A percentile compares a stretch with the other conserved stretches of the same genome.
phyloP scores from a whole-genome alignment of 1,140 invertebrate genomes.

The Coelopa frigida region DNA sequence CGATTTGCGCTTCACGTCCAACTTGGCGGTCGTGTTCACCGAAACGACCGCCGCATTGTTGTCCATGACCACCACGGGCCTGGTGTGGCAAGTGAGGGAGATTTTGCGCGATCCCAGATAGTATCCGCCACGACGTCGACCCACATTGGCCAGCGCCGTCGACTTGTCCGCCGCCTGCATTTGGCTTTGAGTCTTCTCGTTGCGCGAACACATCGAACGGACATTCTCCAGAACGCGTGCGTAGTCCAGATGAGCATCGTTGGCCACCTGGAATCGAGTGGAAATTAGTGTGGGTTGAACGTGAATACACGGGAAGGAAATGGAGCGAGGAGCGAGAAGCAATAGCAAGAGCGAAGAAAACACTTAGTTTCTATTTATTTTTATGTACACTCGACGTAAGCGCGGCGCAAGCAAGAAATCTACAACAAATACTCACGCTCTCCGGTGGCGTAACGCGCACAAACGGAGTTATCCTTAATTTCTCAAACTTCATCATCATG shows the following conservation, averaged over 20 bases:
- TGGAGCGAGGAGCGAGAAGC: background rate
- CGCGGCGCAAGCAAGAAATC: background rate
- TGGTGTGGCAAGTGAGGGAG: constrained; percentile 49
- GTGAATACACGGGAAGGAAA: background rate
- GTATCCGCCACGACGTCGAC: constrained; percentile 39
- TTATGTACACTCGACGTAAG: background rate
- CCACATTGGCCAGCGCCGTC: constrained; percentile 7
- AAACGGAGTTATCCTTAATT: constrained; percentile 8
- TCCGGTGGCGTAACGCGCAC: constrained; percentile 3
- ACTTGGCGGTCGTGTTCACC: constrained; percentile 23
- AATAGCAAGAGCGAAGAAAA: too few relatives aligned
- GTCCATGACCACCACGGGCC: constrained; percentile 30
- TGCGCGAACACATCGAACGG: constrained; percentile 47
- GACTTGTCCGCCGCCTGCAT: constrained; percentile 26
- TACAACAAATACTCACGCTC: constrained; percentile 7
- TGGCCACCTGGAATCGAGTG: constrained; percentile 30
- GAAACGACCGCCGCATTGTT: constrained; percentile 27
- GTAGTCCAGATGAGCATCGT: constrained; percentile 47
- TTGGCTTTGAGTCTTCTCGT: constrained; percentile 45
- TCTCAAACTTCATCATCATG: constrained; percentile 12
- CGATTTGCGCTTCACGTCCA: constrained; percentile 48
- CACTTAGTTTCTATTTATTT: too few relatives aligned
- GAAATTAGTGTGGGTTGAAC: background rate
- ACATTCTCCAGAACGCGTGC: constrained; percentile 48
- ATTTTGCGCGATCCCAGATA: constrained; percentile 55